Conservation (phyloP, 2,797 vertebrate species). For the Rhynchonycteris naso region DNA sequence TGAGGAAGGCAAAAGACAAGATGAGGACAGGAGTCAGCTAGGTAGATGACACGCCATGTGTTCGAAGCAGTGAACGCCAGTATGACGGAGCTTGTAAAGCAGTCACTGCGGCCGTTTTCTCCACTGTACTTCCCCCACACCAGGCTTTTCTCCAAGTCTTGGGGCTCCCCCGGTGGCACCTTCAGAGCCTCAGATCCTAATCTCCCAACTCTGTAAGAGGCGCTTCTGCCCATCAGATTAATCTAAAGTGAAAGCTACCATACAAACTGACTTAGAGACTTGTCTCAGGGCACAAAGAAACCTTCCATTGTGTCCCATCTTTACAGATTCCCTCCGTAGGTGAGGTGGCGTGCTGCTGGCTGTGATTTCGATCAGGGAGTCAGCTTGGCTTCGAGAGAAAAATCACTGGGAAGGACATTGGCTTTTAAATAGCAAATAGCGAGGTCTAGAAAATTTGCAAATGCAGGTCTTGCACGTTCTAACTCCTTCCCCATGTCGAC, state of each 20-base stretch:
- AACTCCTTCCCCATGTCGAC: not conserved
- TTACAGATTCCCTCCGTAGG: not conserved
- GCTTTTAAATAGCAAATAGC: constrained; percentile 17
- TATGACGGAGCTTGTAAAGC: not conserved
- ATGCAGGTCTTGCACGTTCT: not conserved
- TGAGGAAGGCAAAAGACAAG: not conserved
- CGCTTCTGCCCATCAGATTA: not conserved
- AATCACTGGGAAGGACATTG: constrained; percentile 53
- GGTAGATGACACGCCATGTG: not conserved
- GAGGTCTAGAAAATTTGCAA: constrained; percentile 24
- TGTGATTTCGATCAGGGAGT: constrained; percentile 30
- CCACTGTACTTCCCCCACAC: not conserved
- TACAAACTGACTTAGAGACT: not conserved
- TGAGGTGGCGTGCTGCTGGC: not conserved
- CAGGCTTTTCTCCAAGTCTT: not conserved
- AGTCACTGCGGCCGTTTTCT: not conserved
- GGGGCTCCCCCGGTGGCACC: not conserved
- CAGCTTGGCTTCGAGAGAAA: constrained; percentile 37
- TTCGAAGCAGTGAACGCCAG: not conserved
- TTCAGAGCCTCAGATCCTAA: not conserved
- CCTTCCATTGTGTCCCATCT: not conserved
- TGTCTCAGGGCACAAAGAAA: not conserved
- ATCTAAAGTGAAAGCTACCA: not conserved
- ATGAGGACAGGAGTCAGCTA: not conserved
- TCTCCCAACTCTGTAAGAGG: not conserved